A percentile compares a stretch with the other conserved stretches of the same genome.
Conservation (phyloP, 2,888 invertebrate species). For the Drosophila quinaria region DNA sequence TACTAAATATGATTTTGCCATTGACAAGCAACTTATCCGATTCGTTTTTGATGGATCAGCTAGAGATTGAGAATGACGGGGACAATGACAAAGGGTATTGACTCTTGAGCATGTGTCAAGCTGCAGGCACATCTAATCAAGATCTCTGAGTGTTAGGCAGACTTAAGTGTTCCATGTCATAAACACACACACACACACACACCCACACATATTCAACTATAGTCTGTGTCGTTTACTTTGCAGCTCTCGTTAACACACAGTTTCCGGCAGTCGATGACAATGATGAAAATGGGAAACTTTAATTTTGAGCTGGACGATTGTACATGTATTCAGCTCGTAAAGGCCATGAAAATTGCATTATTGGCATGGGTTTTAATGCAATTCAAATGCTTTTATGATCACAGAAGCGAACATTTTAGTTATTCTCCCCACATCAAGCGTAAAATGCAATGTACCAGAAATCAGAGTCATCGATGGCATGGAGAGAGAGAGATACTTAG, state of each 20-base stretch:
- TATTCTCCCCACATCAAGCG: constrained; percentile 20
- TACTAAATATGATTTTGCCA: background rate
- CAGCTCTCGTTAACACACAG: constrained; percentile 50
- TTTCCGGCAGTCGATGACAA: constrained; percentile 49
- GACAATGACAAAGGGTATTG: constrained; percentile 22
- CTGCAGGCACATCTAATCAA: constrained; percentile 63
- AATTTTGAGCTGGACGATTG: background rate
- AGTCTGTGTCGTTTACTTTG: constrained; percentile 36
- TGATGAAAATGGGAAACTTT: constrained; percentile 30
- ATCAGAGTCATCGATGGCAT: constrained; percentile 19
- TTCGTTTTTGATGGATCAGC: constrained; percentile 23
- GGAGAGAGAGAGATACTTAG: background rate
- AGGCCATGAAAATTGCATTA: constrained; percentile 63
- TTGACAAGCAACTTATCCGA: constrained; percentile 3
- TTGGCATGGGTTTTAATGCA: constrained; percentile 63
- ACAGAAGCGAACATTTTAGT: constrained; percentile 20
- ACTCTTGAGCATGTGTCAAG: constrained; percentile 40
- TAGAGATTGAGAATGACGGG: constrained; percentile 9
- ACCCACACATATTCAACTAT: constrained; percentile 9
- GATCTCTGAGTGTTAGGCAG: constrained; percentile 50
- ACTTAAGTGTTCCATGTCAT: constrained; percentile 55
- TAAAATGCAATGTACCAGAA: constrained; percentile 40
- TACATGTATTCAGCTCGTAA: constrained; percentile 36
- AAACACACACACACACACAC: constrained; percentile 4
- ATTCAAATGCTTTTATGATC: constrained; percentile 60